Base-by-base conservation (phyloP, 2,888 invertebrate genomes). In the Lasioglossum figueresi region DNA sequence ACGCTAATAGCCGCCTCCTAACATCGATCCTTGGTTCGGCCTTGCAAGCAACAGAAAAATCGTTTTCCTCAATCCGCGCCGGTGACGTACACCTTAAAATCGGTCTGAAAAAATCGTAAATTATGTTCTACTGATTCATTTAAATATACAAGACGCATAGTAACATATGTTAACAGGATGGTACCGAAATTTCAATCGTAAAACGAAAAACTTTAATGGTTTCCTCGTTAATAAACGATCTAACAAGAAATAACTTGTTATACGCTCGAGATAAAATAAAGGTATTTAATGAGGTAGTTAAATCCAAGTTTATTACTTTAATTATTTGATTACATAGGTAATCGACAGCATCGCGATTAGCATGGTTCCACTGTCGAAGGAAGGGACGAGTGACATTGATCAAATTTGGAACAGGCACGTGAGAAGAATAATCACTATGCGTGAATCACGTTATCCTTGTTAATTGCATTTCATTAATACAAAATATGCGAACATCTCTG, bases 1-100 rank as follows among this genome's bases (percentile, higher is more conserved):
- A 40, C 31, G 48, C 70, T 68, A 68, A 77, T 70, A 48, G 52
- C 48, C 23, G 66, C n/a, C 70, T 70, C 19, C 37, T 6, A 66
- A 66, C 31, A 66, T 31, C 31, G 66, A 66, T 59, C 14, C 59
- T 27, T 14, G 59, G 16, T 27, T 31, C 27, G 27, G 27, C 14
- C 27, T 27, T 14, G 4, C 8, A 5, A n/a, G 0, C 27, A 14
- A 5, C 59, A 16, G 27, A 59, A 59, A 59, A 59, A 27, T 59
- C 59, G 27, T 6, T 52, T 52, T 52, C 23, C 52, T 23, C 52
- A 2, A 52, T 52, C 23, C 23, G 19, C 6, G 0, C 48, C 6
- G 8, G 23, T 23, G 23, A 23, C 48, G 48, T 52, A 8, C 8
- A 23, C 8, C 8, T 52, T 23, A 8, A 23, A 52, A 23, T 23